These are phyloP conservation scores for Axinella damicornis DNA, from an alignment of 37 sponge, comb jelly and placozoan species.

Conservation along the genomic window DNA sequence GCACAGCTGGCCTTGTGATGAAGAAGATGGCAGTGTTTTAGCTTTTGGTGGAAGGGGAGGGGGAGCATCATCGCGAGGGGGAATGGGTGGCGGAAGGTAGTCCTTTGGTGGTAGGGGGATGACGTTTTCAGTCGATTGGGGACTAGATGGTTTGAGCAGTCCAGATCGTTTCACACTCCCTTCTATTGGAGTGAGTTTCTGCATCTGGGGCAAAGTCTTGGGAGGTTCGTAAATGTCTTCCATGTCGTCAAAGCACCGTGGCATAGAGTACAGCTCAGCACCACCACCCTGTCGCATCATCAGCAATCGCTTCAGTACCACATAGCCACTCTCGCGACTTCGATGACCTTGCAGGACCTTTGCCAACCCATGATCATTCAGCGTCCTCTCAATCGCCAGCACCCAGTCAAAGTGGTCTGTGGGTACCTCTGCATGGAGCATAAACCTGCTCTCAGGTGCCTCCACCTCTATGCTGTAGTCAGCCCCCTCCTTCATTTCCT, in stretches of 20 bases:
- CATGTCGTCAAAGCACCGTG: constrained; percentile 32
- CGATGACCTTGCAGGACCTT: constrained; percentile 25
- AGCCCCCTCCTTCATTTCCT: constrained; percentile 30
- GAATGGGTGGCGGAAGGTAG: constrained; percentile 33
- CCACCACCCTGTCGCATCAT: background rate
- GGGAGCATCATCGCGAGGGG: constrained; percentile 31
- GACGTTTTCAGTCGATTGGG: background rate
- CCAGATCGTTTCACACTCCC: constrained; percentile 4
- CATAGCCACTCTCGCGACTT: constrained; percentile 50
- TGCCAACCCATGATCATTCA: constrained; percentile 1
- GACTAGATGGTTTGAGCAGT: background rate
- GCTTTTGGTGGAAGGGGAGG: constrained; percentile 30
- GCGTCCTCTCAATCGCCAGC: constrained; percentile 31
- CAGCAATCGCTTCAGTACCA: constrained; percentile 49
- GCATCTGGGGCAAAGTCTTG: background rate
- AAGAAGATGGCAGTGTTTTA: background rate
- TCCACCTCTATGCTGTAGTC: constrained; percentile 48
- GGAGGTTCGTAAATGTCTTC: constrained; percentile 49
- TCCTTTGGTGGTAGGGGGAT: constrained; percentile 42
- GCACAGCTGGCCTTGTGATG: background rate
- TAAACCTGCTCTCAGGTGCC: constrained; percentile 16
- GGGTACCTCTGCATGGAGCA: constrained; percentile 44
- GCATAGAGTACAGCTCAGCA: constrained; percentile 29
- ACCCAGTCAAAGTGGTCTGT: constrained; percentile 70
- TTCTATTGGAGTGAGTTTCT: background rate